Conservation (phyloP, 2,797 vertebrate genomes). For the Brotula barbata region DNA sequence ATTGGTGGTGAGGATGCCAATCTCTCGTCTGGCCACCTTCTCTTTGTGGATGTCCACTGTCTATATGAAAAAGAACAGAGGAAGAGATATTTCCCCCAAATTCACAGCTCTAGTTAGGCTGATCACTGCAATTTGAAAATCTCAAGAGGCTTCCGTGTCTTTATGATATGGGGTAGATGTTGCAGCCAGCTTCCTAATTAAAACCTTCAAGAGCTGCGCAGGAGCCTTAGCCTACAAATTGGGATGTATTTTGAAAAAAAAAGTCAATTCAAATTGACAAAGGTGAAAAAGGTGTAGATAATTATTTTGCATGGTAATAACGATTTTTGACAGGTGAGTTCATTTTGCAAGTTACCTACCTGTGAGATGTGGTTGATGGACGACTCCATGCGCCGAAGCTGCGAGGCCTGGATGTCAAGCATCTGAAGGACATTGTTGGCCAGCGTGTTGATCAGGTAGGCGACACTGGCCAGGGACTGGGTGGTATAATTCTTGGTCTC, state of each 20-base stretch:
- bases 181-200: not conserved
- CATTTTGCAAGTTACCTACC: conserved; percentile 69
- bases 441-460: conserved; percentile 97
- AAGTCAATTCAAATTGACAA: not conserved
- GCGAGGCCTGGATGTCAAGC: conserved; percentile 97
- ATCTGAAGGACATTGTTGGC: conserved; percentile 99
- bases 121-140: not conserved
- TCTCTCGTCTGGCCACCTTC: conserved; percentile 98
- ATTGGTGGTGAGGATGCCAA: conserved; percentile 99
- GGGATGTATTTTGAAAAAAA: not conserved
- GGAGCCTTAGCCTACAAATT: not conserved
- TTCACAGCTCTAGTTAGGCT: not conserved
- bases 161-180: not conserved
- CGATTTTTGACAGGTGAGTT: too few relatives aligned
- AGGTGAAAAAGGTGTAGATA: too few relatives aligned
- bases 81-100: not conserved
- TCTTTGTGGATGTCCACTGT: conserved; percentile 99
- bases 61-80: conserved; percentile 68
- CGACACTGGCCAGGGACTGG: conserved; percentile 96
- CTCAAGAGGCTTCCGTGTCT: not conserved
- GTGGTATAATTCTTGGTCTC: conserved; percentile 99
- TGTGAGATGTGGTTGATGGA: conserved; percentile 99
- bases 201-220: not conserved
- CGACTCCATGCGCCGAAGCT: conserved; percentile 96
- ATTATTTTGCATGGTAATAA: too few relatives aligned